phyloP scores from a whole-genome alignment of 2,797 vertebrate species.

The Chelidonichthys spinosus region DNA sequence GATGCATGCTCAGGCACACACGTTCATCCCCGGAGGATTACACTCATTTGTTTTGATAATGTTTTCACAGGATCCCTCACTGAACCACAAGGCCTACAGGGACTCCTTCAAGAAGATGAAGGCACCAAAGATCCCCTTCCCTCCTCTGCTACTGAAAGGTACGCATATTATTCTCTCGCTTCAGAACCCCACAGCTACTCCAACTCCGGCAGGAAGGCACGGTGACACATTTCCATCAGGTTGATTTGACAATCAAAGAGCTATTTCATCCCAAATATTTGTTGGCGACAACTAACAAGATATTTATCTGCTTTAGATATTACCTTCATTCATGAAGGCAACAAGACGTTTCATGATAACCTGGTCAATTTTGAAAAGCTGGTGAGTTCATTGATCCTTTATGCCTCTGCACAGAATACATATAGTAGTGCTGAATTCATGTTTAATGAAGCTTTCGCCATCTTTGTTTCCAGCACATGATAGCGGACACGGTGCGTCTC shows the following conservation, averaged over 20 bases:
- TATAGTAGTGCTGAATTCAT: background rate
- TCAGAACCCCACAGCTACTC: slow-evolving; percentile 44
- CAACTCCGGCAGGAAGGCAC: background rate
- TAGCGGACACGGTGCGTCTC: slow-evolving; percentile 93
- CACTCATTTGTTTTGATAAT: slow-evolving; percentile 68
- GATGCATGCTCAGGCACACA: slow-evolving; percentile 38
- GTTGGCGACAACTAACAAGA: slow-evolving; percentile 10
- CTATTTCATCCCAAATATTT: background rate
- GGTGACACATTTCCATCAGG: background rate
- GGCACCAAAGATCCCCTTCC: slow-evolving; percentile 97
- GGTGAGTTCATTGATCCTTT: slow-evolving; percentile 82
- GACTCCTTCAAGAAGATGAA: slow-evolving; percentile 99
- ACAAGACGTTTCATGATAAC: slow-evolving; percentile 98
- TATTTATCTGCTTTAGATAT: slow-evolving; percentile 84
- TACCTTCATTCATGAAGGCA: slow-evolving; percentile 98
- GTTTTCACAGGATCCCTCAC: slow-evolving; percentile 92
- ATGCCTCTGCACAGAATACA: background rate
- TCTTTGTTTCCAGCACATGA: slow-evolving; percentile 91
- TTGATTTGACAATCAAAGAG: slow-evolving; percentile 1
- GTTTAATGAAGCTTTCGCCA: slow-evolving; percentile 23
- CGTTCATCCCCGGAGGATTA: slow-evolving; percentile 21
- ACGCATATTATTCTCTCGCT: slow-evolving; percentile 38
- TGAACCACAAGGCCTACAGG: slow-evolving; percentile 99
- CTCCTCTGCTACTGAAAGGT: slow-evolving; percentile 98
- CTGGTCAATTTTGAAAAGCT: slow-evolving; percentile 98